phyloP scores from a whole-genome alignment of 2,113 vertebrate species.

The Gnathonemus longibarbis region DNA sequence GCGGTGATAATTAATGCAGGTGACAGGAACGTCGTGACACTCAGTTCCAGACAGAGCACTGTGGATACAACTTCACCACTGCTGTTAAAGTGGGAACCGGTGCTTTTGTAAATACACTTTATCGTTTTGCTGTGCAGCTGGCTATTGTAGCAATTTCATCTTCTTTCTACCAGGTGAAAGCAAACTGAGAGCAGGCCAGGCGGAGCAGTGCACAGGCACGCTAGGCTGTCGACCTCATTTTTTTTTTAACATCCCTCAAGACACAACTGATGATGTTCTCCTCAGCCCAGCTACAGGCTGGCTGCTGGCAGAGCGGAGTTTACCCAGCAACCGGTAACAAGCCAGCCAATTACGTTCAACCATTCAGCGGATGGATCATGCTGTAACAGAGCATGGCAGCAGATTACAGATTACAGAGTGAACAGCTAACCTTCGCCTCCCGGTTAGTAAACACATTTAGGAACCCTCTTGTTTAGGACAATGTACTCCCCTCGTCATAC shows the following conservation, averaged over 20 bases:
- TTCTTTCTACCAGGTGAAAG: not conserved
- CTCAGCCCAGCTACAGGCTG: not conserved
- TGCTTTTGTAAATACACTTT: not conserved
- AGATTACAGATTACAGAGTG: not conserved
- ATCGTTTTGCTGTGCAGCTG: not conserved
- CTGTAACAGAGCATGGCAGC: not conserved
- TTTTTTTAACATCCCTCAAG: not conserved
- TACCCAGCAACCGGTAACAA: slow-evolving; percentile 16
- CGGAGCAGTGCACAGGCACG: not conserved
- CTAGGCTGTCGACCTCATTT: slow-evolving; percentile 4
- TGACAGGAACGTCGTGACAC: not conserved
- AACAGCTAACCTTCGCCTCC: not conserved
- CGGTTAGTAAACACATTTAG: not conserved
- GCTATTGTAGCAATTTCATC: not conserved
- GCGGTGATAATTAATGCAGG: not conserved
- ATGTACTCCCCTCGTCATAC: not conserved
- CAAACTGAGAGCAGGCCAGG: not conserved
- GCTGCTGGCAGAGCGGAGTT: not conserved
- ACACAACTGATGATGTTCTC: not conserved
- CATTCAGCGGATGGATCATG: not conserved
- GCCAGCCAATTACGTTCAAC: not conserved
- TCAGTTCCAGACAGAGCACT: not conserved
- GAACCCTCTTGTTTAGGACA: not conserved
- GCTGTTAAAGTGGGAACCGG: not conserved
- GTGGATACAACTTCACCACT: not conserved